phyloP scores from a whole-genome alignment of 2,888 invertebrate genomes.

The Eumerus sabulonum region DNA sequence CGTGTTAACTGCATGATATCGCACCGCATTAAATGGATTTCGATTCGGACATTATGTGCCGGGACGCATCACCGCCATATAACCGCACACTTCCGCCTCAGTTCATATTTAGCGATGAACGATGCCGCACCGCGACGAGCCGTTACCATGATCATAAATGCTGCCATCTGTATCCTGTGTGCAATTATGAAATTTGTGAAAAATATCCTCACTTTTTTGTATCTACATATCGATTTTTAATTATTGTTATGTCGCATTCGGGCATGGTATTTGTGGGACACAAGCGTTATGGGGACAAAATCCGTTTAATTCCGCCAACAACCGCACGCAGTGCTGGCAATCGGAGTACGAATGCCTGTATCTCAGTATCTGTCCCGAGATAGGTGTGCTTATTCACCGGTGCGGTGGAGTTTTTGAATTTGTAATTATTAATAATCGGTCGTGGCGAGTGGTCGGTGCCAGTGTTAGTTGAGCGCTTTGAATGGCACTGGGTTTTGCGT shows the following conservation, averaged over 20 bases:
- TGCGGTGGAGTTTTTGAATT: constrained; percentile 36
- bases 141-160: constrained; percentile 55
- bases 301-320: constrained; percentile 29
- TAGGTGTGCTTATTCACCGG: background rate
- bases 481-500: constrained; percentile 2
- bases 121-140: constrained; percentile 42
- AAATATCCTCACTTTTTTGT: constrained; percentile 48
- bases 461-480: constrained; percentile 27
- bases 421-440: constrained; percentile 54
- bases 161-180: background rate
- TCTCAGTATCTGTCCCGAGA: background rate
- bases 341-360: background rate
- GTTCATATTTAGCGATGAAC: constrained; percentile 61
- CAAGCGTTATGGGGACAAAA: constrained; percentile 47
- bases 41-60: constrained; percentile 31
- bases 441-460: constrained; percentile 37
- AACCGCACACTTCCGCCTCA: constrained; percentile 60
- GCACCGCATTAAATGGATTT: constrained; percentile 62
- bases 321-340: background rate
- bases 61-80: constrained; percentile 25
- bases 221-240: constrained; percentile 12
- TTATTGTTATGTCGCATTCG: constrained; percentile 46
- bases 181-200: constrained; percentile 63
- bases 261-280: constrained; percentile 39
- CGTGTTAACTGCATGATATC: constrained; percentile 66